A percentile compares a stretch with the other conserved stretches of the same genome.
These are phyloP conservation scores for Hedychridium roseum DNA, from an alignment of 2,888 invertebrate genomes.

Conservation along the genomic window DNA sequence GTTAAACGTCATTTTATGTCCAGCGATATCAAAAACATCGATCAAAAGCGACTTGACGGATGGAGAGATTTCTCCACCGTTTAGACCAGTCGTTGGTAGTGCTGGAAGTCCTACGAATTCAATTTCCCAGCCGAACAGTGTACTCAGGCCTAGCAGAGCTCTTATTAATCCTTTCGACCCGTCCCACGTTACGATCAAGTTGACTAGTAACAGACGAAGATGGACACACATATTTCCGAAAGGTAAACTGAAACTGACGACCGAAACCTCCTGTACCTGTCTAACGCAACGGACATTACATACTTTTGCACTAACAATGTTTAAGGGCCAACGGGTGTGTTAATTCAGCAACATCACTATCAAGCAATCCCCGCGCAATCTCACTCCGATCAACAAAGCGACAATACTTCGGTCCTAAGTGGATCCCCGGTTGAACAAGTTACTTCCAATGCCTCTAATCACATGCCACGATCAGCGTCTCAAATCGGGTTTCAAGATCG, in stretches of 20 bases:
- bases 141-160: slow-evolving; percentile 78
- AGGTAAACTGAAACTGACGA: too few relatives aligned
- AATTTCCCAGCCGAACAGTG: slow-evolving; percentile 44
- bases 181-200: slow-evolving; percentile 93
- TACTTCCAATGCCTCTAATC: slow-evolving; percentile 26
- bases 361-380: slow-evolving; percentile 79
- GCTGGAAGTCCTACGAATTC: slow-evolving; percentile 67
- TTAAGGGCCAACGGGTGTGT: slow-evolving; percentile 84
- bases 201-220: slow-evolving; percentile 91
- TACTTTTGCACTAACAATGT: too few relatives aligned
- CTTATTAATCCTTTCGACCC: slow-evolving; percentile 98
- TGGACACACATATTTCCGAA: slow-evolving; percentile 99
- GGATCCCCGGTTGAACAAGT: slow-evolving; percentile 52
- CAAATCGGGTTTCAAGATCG: slow-evolving; percentile 67
- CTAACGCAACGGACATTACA: too few relatives aligned
- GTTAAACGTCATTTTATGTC: background rate
- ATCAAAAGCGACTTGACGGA: slow-evolving; percentile 61
- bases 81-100: slow-evolving; percentile 68
- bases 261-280: too few relatives aligned
- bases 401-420: slow-evolving; percentile 55
- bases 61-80: slow-evolving; percentile 67
- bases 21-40: slow-evolving; percentile 43
- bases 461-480: slow-evolving; percentile 57
- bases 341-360: slow-evolving; percentile 94
- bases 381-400: slow-evolving; percentile 52